Evolutionary conservation across 2,888 invertebrate genomes (phyloP).

Genomic region (Lobophora halterata): DNA sequence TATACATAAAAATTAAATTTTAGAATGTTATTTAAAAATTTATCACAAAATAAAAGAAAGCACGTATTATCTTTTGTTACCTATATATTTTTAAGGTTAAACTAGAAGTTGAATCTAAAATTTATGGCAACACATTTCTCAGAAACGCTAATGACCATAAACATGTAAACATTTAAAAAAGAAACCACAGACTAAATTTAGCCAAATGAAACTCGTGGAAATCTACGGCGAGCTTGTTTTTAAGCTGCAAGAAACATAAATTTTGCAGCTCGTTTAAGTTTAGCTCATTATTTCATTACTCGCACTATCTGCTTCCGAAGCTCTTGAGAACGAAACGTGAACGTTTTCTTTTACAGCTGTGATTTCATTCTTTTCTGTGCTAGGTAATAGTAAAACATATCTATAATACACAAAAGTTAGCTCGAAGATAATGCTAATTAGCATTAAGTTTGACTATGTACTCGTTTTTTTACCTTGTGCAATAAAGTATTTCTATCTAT

Average conservation of each 20-base stretch:
- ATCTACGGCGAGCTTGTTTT: conserved; percentile 72
- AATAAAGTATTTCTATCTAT: too few relatives aligned
- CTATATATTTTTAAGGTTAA: too few relatives aligned
- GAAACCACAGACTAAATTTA: conserved; percentile 57
- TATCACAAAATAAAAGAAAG: too few relatives aligned
- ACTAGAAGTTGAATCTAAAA: too few relatives aligned
- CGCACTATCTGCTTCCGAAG: conserved; percentile 54
- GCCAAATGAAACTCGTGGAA: conserved; percentile 63
- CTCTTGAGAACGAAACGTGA: conserved; percentile 33
- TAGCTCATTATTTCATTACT: conserved; percentile 75
- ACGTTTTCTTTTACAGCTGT: conserved; percentile 22
- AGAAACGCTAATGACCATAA: conserved; percentile 37
- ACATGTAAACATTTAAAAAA: conserved; percentile 52
- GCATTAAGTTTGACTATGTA: too few relatives aligned
- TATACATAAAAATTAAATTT: too few relatives aligned
- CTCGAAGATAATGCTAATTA: too few relatives aligned
- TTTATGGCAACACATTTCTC: conserved; percentile 11
- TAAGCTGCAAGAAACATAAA: conserved; percentile 75
- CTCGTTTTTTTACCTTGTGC: too few relatives aligned
- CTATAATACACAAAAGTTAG: too few relatives aligned
- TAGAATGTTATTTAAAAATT: too few relatives aligned
- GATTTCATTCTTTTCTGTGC: conserved; percentile 24
- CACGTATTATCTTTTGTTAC: too few relatives aligned
- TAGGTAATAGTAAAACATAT: conserved; percentile 1
- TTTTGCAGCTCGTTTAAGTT: conserved; percentile 76